Conservation (phyloP, 2,113 vertebrate genomes). For the Apeltes quadracus region DNA sequence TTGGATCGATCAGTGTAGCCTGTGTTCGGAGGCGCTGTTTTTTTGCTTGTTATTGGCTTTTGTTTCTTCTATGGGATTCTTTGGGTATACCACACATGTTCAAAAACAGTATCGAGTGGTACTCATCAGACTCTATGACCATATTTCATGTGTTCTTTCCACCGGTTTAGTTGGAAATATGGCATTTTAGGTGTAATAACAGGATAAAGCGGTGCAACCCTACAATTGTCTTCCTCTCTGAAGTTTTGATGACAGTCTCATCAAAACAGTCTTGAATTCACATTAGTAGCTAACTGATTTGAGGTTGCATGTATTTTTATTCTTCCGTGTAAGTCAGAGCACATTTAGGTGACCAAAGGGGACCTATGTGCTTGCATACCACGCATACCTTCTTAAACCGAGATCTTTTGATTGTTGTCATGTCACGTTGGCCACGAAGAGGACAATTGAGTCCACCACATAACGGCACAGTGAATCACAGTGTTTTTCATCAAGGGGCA, state of each 20-base stretch:
- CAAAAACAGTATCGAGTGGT: constrained; percentile 33
- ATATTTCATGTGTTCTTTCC: constrained; percentile 42
- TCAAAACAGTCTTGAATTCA: constrained; percentile 14
- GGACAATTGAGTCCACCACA: not conserved
- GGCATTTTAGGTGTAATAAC: constrained; percentile 68
- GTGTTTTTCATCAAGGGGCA: constrained; percentile 11
- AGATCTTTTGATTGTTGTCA: constrained; percentile 18
- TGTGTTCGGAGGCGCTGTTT: no score
- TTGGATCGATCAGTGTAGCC: no score
- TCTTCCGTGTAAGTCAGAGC: constrained; percentile 12
- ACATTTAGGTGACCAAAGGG: not conserved
- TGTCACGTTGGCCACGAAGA: not conserved
- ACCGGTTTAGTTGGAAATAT: constrained; percentile 39
- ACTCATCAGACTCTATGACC: constrained; percentile 38
- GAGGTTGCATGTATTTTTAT: constrained; percentile 4
- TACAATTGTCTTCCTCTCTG: constrained; percentile 44
- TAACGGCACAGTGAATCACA: not conserved
- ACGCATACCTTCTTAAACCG: not conserved
- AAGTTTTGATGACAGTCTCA: constrained; percentile 51
- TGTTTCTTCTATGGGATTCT: not conserved
- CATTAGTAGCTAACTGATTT: constrained; percentile 30
- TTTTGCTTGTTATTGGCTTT: not conserved
- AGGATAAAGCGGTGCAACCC: constrained; percentile 60
- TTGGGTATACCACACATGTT: constrained; percentile 13
- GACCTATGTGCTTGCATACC: not conserved